These are phyloP conservation scores for Chloropsis hardwickii DNA, from an alignment of 2,113 vertebrate species.

Conservation along the genomic window DNA sequence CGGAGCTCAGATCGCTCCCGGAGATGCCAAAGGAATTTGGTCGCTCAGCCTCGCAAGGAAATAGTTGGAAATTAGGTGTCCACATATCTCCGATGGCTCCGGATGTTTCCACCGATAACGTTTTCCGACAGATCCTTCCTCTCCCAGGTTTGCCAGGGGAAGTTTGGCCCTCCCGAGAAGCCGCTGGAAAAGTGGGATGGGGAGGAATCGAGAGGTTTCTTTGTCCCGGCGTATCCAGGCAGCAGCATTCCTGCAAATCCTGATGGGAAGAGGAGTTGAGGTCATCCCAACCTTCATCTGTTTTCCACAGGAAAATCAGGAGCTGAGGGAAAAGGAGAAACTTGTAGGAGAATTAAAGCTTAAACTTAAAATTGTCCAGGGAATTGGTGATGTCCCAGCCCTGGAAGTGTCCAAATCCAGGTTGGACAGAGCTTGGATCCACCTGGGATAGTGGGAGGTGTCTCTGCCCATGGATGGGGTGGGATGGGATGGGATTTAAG, in stretches of 20 bases:
- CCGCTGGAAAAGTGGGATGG: accelerated
- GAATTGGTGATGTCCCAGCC: neutral
- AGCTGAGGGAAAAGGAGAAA: neutral
- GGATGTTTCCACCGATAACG: neutral
- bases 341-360: neutral
- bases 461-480: neutral
- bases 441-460: neutral
- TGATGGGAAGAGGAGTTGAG: neutral
- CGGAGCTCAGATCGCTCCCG: neutral
- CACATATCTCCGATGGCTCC: neutral
- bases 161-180: neutral
- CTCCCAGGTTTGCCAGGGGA: neutral
- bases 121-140: neutral
- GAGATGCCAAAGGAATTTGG: conserved; percentile 19
- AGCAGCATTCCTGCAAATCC: neutral
- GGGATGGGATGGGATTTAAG: too few species aligned
- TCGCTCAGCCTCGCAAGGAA: neutral
- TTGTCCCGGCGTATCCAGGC: accelerated
- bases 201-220: neutral
- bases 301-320: neutral
- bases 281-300: neutral
- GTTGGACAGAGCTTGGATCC: accelerated
- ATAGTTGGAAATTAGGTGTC: neutral
- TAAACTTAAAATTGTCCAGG: neutral
- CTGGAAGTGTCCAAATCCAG: neutral